Evolutionary conservation across 2,888 invertebrate genomes (phyloP).

Genomic region (Eristalis tenax): DNA sequence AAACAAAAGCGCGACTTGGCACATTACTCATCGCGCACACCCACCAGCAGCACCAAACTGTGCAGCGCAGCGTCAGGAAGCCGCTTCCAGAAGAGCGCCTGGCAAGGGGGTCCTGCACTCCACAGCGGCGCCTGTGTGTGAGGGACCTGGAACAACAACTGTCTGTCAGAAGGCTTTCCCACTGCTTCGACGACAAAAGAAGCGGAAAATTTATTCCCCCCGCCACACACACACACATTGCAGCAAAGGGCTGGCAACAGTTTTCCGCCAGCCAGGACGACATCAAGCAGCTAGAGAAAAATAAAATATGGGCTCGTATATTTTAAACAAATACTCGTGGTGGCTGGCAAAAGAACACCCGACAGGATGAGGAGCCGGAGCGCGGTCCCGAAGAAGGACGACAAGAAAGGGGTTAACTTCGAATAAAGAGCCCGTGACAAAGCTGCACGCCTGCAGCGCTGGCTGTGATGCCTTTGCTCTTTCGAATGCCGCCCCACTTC

Average conservation of each 20-base stretch:
- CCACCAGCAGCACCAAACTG: background rate
- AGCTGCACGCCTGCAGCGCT: constrained; percentile 44
- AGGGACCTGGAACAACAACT: constrained; percentile 13
- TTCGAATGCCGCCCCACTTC: constrained; percentile 38
- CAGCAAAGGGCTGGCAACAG: constrained; percentile 41
- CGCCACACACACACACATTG: background rate
- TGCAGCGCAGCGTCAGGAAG: background rate
- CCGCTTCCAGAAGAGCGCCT: background rate
- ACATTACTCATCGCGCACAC: constrained; percentile 32
- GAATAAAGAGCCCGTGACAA: constrained; percentile 52
- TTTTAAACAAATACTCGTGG: constrained; percentile 41
- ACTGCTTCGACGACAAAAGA: constrained; percentile 52
- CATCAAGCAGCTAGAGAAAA: constrained; percentile 20
- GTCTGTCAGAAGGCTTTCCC: constrained; percentile 44
- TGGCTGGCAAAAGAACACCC: constrained; percentile 49
- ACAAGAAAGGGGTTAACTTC: constrained; percentile 56
- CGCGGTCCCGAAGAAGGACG: constrained; percentile 5
- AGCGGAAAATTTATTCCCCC: constrained; percentile 62
- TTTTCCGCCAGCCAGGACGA: constrained; percentile 32
- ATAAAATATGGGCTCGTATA: constrained; percentile 22
- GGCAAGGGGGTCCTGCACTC: too few species aligned
- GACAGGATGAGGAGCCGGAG: background rate
- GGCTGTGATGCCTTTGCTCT: constrained; percentile 52
- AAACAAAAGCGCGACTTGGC: constrained; percentile 15
- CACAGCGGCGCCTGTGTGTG: background rate